These are phyloP conservation scores for Lysiphlebus fabarum DNA, from an alignment of 1,140 invertebrate genomes.

Conservation along the genomic window DNA sequence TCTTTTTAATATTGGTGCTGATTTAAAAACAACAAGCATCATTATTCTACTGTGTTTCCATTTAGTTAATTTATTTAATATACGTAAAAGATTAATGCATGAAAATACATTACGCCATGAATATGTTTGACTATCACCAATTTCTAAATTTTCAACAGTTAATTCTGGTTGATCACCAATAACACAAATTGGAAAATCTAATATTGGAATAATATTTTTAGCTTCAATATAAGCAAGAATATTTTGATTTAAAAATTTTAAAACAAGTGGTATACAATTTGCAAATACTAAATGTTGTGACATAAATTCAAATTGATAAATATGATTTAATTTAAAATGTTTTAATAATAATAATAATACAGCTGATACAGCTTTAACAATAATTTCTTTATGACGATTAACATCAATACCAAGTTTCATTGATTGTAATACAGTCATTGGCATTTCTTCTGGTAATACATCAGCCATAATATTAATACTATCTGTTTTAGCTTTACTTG, in stretches of 20 bases:
- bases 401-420: slow-evolving; percentile 97
- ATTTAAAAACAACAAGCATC: slow-evolving; percentile 99
- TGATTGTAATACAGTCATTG: slow-evolving; percentile 93
- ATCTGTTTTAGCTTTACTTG: slow-evolving; percentile 96
- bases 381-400: slow-evolving; percentile 97
- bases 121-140: slow-evolving; percentile 81
- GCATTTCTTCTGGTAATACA: slow-evolving; percentile 94
- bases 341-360: slow-evolving; percentile 91
- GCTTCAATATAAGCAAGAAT: slow-evolving; percentile 93
- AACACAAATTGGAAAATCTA: slow-evolving; percentile 95
- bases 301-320: slow-evolving; percentile 99
- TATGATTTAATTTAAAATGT: slow-evolving; percentile 98
- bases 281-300: slow-evolving; percentile 98
- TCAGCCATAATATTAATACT: slow-evolving; percentile 98
- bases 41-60: slow-evolving; percentile 99
- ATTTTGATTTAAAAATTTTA: slow-evolving; percentile 99
- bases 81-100: slow-evolving; percentile 94
- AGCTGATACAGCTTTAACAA: slow-evolving; percentile 96
- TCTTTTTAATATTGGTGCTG: slow-evolving; percentile 95
- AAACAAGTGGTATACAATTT: slow-evolving; percentile 96
- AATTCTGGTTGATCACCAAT: slow-evolving; percentile 94
- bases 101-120: slow-evolving; percentile 99
- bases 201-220: slow-evolving; percentile 91
- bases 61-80: slow-evolving; percentile 98
- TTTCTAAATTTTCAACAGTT: slow-evolving; percentile 88